phyloP scores from a whole-genome alignment of 2,888 invertebrate species.

The Geotrupes spiniger region DNA sequence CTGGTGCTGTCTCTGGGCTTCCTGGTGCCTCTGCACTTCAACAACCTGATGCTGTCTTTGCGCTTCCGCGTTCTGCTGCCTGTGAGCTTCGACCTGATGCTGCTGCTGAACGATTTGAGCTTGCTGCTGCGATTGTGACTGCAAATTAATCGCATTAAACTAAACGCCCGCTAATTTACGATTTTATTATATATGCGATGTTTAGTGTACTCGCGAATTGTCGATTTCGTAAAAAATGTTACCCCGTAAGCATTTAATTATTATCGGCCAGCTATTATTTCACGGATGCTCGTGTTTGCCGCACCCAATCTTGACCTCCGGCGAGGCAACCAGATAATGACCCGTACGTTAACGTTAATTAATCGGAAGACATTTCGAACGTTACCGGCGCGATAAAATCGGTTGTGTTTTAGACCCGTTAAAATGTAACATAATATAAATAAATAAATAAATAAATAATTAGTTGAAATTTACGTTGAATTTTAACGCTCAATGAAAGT shows the following conservation, averaged over 20 bases:
- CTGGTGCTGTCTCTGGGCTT: conserved; percentile 38
- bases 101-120: conserved; percentile 38
- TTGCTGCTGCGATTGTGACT: conserved; percentile 32
- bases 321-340: conserved; percentile 41
- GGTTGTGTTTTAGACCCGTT: neutral
- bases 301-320: conserved; percentile 44
- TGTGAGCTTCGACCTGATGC: conserved; percentile 29
- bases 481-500: no score
- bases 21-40: conserved; percentile 42
- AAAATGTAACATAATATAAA: conserved; percentile 10
- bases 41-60: conserved; percentile 35
- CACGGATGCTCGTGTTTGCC: conserved; percentile 29
- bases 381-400: neutral
- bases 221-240: conserved; percentile 2
- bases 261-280: conserved; percentile 22
- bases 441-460: conserved; percentile 9
- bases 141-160: neutral
- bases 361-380: conserved; percentile 10
- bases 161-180: conserved; percentile 2
- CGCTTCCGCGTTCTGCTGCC: conserved; percentile 23
- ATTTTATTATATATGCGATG: no score
- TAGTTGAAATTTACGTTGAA: no score
- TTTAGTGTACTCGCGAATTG: conserved; percentile 1
- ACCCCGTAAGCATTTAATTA: neutral
- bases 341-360: conserved; percentile 28